These are phyloP conservation scores for Sarcophaga subvicina DNA, from an alignment of 2,888 invertebrate species.

Conservation along the genomic window DNA sequence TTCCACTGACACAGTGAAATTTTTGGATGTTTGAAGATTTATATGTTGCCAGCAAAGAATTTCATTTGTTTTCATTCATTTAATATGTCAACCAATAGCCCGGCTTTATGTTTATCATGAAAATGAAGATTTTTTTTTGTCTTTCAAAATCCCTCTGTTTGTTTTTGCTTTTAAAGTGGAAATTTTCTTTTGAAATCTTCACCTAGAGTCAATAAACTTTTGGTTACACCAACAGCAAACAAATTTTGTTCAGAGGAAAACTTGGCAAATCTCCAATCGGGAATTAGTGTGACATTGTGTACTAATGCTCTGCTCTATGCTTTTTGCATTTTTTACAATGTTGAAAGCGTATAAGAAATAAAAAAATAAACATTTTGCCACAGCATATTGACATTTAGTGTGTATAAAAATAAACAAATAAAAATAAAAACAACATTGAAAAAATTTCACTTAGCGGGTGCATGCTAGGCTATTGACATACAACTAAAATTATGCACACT, in stretches of 20 bases:
- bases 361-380: background rate
- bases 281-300: conserved; percentile 60
- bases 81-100: conserved; percentile 20
- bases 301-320: conserved; percentile 19
- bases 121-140: conserved; percentile 25
- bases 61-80: conserved; percentile 19
- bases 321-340: conserved; percentile 22
- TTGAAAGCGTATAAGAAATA: conserved; percentile 11
- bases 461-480: conserved; percentile 9
- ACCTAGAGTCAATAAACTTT: conserved; percentile 65
- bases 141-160: conserved; percentile 1
- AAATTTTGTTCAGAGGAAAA: conserved; percentile 24
- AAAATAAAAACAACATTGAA: conserved; percentile 25
- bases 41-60: background rate
- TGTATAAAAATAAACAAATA: background rate
- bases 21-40: background rate
- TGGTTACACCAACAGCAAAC: conserved; percentile 42
- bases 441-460: conserved; percentile 64
- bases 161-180: background rate
- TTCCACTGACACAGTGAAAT: conserved; percentile 69
- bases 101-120: background rate
- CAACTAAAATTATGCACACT: no score
- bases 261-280: conserved; percentile 59
- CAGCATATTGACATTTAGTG: conserved; percentile 5
- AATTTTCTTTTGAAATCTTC: conserved; percentile 27